Percentiles rank a stretch among this genome's conserved stretches.
Evolutionary conservation across 2,888 invertebrate species (phyloP).

Genomic region (Napeogenes sylphis): DNA sequence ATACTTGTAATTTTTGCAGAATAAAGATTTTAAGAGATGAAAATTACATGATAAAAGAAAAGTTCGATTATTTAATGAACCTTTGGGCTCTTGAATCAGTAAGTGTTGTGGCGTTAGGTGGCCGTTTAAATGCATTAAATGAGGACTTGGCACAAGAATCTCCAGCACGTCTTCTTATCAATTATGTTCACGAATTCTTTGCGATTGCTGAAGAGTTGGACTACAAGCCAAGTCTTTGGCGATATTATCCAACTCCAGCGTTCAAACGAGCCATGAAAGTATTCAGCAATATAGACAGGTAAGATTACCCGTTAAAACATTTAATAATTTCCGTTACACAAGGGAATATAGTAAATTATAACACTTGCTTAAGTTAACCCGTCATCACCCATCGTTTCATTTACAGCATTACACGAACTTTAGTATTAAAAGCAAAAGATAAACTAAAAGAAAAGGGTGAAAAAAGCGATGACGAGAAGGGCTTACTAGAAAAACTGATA

Average conservation of each 20-base stretch:
- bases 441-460: not conserved
- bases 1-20: not conserved
- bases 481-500: constrained; percentile 80
- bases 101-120: constrained; percentile 55
- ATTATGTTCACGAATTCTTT: constrained; percentile 51
- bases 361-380: no score
- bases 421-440: constrained; percentile 3
- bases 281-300: not conserved
- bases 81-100: constrained; percentile 80
- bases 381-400: no score
- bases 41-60: constrained; percentile 41
- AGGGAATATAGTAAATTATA: no score
- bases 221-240: constrained; percentile 54
- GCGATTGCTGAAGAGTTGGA: constrained; percentile 44
- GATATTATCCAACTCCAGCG: constrained; percentile 45
- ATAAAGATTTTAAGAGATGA: not conserved
- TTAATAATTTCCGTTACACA: constrained; percentile 32
- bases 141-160: constrained; percentile 47
- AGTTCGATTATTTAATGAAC: constrained; percentile 47
- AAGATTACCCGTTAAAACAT: constrained; percentile 22
- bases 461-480: constrained; percentile 49
- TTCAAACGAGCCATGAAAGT: constrained; percentile 39
- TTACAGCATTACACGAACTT: not conserved
- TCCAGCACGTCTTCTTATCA: constrained; percentile 47
- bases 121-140: constrained; percentile 52